Evolutionary conservation across 2,888 invertebrate genomes (phyloP).

Genomic region (Flexamia atlantica): DNA sequence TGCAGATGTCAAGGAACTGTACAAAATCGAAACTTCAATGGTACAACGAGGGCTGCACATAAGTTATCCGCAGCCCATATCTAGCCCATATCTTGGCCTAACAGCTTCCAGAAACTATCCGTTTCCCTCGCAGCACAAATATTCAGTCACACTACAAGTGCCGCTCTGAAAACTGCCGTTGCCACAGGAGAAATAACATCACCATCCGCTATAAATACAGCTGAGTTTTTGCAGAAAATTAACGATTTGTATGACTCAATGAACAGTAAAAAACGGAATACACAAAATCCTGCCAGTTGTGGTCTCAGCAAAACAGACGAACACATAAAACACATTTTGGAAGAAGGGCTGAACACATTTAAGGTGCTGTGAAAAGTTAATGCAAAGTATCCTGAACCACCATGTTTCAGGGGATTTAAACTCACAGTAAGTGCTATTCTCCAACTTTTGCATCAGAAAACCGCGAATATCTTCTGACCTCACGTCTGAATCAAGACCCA

Average conservation of each 20-base stretch:
- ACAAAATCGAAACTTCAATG: slow-evolving; percentile 64
- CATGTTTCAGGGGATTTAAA: slow-evolving; percentile 69
- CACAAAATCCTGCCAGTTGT: slow-evolving; percentile 65
- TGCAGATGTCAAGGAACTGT: slow-evolving; percentile 66
- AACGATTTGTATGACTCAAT: slow-evolving; percentile 69
- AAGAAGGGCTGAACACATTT: slow-evolving; percentile 21
- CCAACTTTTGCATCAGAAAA: slow-evolving; percentile 67
- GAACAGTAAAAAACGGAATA: slow-evolving; percentile 66
- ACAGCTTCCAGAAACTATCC: slow-evolving; percentile 62
- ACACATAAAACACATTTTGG: slow-evolving; percentile 62
- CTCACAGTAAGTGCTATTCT: slow-evolving; percentile 69
- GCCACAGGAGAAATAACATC: slow-evolving; percentile 65
- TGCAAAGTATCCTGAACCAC: slow-evolving; percentile 65
- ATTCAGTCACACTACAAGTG: slow-evolving; percentile 69
- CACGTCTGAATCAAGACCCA: slow-evolving; percentile 66
- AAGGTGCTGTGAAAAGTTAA: slow-evolving; percentile 63
- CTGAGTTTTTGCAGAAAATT: slow-evolving; percentile 68
- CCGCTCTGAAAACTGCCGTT: slow-evolving; percentile 67
- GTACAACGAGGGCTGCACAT: slow-evolving; percentile 66
- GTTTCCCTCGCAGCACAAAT: slow-evolving; percentile 62
- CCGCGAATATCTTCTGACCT: slow-evolving; percentile 31
- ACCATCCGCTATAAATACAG: slow-evolving; percentile 64
- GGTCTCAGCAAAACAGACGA: slow-evolving; percentile 53
- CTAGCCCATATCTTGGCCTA: too few species aligned
- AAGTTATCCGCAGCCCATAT: slow-evolving; percentile 55